A percentile compares a stretch with the other conserved stretches of the same genome.
These are phyloP conservation scores for Pipistrellus kuhlii DNA, from an alignment of 2,797 vertebrate genomes.

Conservation along the genomic window DNA sequence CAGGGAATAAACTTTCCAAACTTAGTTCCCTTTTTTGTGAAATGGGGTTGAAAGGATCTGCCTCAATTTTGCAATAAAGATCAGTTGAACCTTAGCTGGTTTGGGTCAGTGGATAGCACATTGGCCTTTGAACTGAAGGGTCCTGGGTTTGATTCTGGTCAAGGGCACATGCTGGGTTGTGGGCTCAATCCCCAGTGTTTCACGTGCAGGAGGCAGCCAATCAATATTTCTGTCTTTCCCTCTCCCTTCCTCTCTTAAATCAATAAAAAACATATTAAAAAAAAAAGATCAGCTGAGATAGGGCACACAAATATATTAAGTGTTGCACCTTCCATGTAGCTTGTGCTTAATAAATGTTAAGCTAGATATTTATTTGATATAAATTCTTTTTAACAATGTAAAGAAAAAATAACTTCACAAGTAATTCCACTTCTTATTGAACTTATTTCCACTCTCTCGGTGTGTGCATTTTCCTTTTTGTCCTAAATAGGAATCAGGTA, in stretches of 20 bases:
- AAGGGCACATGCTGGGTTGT: too few species aligned
- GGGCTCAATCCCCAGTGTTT: too few species aligned
- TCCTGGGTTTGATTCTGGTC: too few species aligned
- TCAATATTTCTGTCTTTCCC: too few species aligned
- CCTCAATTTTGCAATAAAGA: not conserved
- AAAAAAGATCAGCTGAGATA: not conserved
- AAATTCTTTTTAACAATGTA: not conserved
- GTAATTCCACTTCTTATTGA: not conserved
- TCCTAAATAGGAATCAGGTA: not conserved
- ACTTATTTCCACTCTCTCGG: not conserved
- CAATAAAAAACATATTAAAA: too few species aligned
- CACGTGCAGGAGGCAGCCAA: too few species aligned
- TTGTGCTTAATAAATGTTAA: not conserved
- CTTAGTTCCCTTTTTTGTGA: not conserved
- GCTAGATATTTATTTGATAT: not conserved
- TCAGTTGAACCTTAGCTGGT: not conserved
- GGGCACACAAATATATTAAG: not conserved
- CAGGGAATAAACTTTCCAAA: slow-evolving; percentile 5
- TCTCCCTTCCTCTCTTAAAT: too few species aligned
- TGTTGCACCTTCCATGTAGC: too few species aligned
- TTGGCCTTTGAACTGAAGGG: too few species aligned
- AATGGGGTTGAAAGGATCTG: not conserved
- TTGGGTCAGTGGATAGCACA: too few species aligned
- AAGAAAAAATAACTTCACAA: not conserved
- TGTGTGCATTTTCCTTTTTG: not conserved